Percentiles rank a stretch among this genome's conserved stretches.
Conservation (phyloP, 2,888 invertebrate genomes). For the Diogma glabrata region DNA sequence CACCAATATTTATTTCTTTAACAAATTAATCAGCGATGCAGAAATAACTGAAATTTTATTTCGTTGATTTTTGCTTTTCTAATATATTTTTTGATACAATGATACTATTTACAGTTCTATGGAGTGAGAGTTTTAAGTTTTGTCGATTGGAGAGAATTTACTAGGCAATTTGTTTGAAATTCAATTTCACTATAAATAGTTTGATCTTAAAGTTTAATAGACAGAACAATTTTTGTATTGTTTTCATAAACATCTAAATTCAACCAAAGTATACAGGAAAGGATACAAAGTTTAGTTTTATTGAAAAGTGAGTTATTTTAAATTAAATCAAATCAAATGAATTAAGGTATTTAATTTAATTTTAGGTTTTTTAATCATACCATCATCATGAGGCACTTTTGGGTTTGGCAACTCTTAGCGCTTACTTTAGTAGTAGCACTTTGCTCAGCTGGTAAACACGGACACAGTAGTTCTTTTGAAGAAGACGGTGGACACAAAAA, state of each 20-base stretch:
- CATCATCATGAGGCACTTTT: conserved; percentile 12
- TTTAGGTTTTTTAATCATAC: conserved; percentile 7
- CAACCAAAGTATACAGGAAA: no score
- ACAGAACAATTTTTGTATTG: conserved; percentile 9
- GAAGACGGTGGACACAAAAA: conserved; percentile 31
- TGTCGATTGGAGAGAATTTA: no score
- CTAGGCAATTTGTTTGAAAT: no score
- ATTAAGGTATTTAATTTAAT: background rate
- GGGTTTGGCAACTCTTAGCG: conserved; percentile 11
- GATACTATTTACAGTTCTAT: no score
- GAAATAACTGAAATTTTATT: conserved; percentile 1
- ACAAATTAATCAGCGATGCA: conserved; percentile 6
- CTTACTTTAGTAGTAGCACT: conserved; percentile 5
- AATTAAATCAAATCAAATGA: conserved; percentile 6
- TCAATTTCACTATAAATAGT: conserved; percentile 9
- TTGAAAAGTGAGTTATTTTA: conserved; percentile 2
- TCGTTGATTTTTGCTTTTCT: no score
- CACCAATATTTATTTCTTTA: conserved; percentile 6
- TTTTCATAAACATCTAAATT: conserved; percentile 7
- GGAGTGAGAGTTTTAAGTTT: no score
- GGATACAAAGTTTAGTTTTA: no score
- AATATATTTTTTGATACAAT: no score
- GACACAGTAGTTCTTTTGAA: conserved; percentile 18
- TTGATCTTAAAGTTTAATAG: background rate
- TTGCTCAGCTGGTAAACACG: background rate